Evolutionary conservation across 1,140 invertebrate species (phyloP).

Genomic region (Atta texana): DNA sequence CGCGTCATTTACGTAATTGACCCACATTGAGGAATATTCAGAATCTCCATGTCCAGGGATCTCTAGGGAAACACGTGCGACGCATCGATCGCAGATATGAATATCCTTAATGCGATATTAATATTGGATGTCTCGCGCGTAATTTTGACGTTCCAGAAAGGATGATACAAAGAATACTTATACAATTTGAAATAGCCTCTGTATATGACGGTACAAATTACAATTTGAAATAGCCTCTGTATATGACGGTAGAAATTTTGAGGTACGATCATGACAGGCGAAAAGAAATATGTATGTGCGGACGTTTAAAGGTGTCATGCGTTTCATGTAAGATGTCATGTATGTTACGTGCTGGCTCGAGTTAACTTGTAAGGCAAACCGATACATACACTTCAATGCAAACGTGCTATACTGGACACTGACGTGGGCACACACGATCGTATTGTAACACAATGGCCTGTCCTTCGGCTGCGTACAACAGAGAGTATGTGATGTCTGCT

Average conservation of each 20-base stretch:
- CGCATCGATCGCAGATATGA: conserved; percentile 9
- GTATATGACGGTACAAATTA: not conserved
- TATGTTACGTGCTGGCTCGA: conserved; percentile 18
- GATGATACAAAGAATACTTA: not conserved
- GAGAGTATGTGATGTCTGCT: not conserved
- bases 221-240: too few species aligned
- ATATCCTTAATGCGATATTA: conserved; percentile 32
- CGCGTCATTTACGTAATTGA: conserved; percentile 38
- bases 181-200: not conserved
- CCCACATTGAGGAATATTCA: not conserved
- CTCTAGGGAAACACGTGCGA: conserved; percentile 14
- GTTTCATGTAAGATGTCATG: conserved; percentile 50
- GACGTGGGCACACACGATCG: conserved; percentile 36
- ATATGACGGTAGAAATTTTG: not conserved
- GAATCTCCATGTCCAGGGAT: not conserved
- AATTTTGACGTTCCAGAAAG: conserved; percentile 8
- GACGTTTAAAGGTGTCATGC: conserved; percentile 37
- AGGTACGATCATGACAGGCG: conserved; percentile 2
- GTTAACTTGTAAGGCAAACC: conserved; percentile 43
- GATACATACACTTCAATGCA: conserved; percentile 51
- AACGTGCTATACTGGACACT: conserved; percentile 37
- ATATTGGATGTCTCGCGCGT: conserved; percentile 21
- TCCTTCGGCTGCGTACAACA: not conserved
- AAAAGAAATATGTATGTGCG: conserved; percentile 10
- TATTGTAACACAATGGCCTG: conserved; percentile 49